Evolutionary conservation across 2,797 vertebrate species (phyloP).

Genomic region (Lemur catta): DNA sequence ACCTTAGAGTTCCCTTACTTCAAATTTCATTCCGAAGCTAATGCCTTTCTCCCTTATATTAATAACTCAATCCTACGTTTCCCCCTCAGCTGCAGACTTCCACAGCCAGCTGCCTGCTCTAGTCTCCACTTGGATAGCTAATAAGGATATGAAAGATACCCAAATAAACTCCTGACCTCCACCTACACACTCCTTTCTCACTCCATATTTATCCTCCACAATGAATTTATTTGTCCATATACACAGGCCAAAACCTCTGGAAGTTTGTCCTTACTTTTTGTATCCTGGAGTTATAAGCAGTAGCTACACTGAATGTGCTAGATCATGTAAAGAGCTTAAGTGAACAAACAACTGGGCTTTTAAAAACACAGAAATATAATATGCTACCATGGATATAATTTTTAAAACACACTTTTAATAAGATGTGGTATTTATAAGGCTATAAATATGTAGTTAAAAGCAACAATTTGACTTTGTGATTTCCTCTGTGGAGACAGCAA

Average conservation of each 20-base stretch:
- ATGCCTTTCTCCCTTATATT: accelerated
- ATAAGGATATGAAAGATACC: background rate
- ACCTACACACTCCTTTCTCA: background rate
- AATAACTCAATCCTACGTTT: no score
- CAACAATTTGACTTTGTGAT: background rate
- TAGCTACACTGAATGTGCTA: background rate
- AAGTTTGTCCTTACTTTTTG: background rate
- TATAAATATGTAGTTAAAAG: background rate
- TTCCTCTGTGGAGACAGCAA: background rate
- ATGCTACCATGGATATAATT: background rate
- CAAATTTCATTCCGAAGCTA: background rate
- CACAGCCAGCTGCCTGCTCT: accelerated
- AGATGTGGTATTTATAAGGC: background rate
- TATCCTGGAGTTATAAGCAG: background rate
- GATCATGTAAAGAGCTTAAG: background rate
- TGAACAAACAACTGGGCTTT: background rate
- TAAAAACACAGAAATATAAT: background rate
- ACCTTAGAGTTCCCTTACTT: background rate
- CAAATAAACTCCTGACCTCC: background rate
- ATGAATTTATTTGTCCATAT: background rate
- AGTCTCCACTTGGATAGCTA: background rate
- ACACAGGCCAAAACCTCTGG: background rate
- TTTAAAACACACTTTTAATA: background rate
- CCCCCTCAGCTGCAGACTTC: accelerated
- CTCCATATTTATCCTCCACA: background rate